A percentile compares a stretch with the other conserved stretches of the same genome.
These are phyloP conservation scores for Physocephala rufipes DNA, from an alignment of 2,888 invertebrate species.

Conservation along the genomic window DNA sequence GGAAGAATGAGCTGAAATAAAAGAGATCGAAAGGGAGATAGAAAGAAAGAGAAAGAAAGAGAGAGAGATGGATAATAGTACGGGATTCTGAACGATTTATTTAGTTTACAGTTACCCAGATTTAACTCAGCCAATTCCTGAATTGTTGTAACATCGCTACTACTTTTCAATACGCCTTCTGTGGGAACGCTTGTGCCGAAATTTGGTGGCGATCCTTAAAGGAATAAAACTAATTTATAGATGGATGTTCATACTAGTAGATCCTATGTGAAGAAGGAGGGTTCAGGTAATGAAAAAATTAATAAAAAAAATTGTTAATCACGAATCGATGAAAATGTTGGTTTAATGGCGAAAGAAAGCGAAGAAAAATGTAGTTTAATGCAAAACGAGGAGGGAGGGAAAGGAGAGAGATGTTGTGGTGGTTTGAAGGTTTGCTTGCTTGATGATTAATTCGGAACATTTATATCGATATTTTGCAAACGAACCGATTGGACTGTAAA, in stretches of 20 bases:
- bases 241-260: constrained; percentile 22
- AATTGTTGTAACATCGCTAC: constrained; percentile 8
- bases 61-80: too few species aligned
- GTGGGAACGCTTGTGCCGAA: constrained; percentile 48
- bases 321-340: neutral
- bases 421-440: too few species aligned
- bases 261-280: constrained; percentile 22
- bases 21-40: neutral
- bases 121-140: neutral
- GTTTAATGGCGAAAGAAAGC: neutral
- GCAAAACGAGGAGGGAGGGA: neutral
- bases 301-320: constrained; percentile 25
- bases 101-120: constrained; percentile 7
- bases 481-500: constrained; percentile 64
- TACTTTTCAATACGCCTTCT: constrained; percentile 44
- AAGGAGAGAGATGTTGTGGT: too few species aligned
- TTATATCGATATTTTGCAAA: constrained; percentile 38
- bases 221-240: constrained; percentile 33
- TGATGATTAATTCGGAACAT: too few species aligned
- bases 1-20: constrained; percentile 49
- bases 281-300: neutral
- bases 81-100: too few species aligned
- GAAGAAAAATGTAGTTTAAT: neutral
- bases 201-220: constrained; percentile 54
- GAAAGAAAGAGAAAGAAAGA: neutral